A percentile compares a stretch with the other conserved stretches of the same genome.
phyloP scores from a whole-genome alignment of 2,113 vertebrate species.

The Pachycephala philippinensis region DNA sequence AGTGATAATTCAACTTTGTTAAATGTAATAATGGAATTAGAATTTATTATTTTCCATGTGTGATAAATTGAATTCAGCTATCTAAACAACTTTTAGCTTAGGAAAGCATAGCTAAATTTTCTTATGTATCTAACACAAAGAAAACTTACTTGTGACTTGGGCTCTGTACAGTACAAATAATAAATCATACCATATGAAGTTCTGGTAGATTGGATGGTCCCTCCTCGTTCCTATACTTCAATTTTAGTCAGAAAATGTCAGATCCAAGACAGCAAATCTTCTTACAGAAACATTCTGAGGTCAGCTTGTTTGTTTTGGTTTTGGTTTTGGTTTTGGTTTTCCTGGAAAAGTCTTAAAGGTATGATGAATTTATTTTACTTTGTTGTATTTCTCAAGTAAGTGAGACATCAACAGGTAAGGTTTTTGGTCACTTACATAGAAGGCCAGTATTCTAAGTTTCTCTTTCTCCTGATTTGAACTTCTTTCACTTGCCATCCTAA shows the following conservation, averaged over 20 bases:
- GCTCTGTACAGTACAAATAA: background rate
- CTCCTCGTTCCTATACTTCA: background rate
- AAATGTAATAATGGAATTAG: background rate
- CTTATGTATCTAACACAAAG: background rate
- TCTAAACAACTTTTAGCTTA: background rate
- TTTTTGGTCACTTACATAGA: background rate
- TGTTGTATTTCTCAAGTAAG: background rate
- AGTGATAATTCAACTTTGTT: background rate
- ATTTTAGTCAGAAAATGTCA: background rate
- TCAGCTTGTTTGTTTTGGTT: fast-evolving
- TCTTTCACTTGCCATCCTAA: background rate
- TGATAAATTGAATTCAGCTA: background rate
- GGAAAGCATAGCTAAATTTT: background rate
- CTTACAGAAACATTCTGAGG: background rate
- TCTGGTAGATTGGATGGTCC: background rate
- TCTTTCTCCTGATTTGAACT: background rate
- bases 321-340: fast-evolving
- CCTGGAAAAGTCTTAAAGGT: background rate
- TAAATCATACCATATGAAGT: background rate
- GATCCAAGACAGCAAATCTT: background rate
- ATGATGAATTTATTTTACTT: background rate
- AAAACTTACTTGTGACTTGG: background rate
- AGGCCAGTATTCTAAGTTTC: background rate
- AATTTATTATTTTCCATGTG: background rate
- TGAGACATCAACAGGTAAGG: background rate